Evolutionary conservation across 2,797 vertebrate genomes (phyloP).

Genomic region (Phrynocephalus vlangalii): DNA sequence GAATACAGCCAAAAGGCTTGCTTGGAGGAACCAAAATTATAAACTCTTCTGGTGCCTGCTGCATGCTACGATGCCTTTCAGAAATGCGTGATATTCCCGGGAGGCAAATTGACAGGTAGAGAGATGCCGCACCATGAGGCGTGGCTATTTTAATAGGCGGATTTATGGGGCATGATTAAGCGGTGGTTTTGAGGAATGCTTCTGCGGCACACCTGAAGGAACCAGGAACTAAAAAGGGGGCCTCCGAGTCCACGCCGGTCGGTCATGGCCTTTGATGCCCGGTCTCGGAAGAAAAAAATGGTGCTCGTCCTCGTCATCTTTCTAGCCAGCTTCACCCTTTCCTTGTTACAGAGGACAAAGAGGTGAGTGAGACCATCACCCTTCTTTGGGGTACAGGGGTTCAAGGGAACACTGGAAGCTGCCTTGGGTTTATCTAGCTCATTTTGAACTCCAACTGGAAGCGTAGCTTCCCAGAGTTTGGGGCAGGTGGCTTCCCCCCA

Average conservation of each 20-base stretch:
- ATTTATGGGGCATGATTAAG: neutral
- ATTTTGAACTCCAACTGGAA: too few relatives aligned
- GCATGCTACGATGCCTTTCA: neutral
- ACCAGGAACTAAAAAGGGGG: neutral
- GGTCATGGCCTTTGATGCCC: neutral
- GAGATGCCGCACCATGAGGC: too few relatives aligned
- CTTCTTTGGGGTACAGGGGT: too few relatives aligned
- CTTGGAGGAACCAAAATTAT: neutral
- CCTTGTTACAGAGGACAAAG: neutral
- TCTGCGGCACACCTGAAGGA: neutral
- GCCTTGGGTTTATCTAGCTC: too few relatives aligned
- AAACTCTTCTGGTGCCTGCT: neutral
- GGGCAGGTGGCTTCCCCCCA: too few relatives aligned
- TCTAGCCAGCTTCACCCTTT: neutral
- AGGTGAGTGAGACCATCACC: neutral
- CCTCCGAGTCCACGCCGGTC: neutral
- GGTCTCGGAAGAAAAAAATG: neutral
- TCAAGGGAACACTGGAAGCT: too few relatives aligned
- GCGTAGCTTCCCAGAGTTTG: too few relatives aligned
- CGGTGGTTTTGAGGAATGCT: neutral
- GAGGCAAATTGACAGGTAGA: neutral
- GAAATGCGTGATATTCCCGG: neutral
- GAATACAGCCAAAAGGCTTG: neutral
- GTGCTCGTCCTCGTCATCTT: neutral
- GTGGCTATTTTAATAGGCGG: neutral